These are phyloP conservation scores for Aphelocoma californica DNA, from an alignment of 2,797 vertebrate species.

Conservation along the genomic window DNA sequence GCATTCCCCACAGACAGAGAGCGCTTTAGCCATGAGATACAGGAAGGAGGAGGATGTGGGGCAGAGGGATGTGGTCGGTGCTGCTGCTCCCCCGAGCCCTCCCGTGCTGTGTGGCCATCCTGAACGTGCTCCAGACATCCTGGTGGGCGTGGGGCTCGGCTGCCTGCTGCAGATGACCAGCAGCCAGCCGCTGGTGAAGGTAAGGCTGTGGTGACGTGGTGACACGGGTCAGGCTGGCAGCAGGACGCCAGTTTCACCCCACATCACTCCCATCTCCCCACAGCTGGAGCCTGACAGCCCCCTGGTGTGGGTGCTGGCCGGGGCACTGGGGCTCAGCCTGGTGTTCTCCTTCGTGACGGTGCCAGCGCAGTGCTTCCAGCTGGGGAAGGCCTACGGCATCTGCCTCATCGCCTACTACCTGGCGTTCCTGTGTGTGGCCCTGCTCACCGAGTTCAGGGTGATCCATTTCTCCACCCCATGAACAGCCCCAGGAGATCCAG, in stretches of 20 bases:
- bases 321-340: slow-evolving; percentile 88
- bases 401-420: slow-evolving; percentile 87
- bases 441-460: slow-evolving; percentile 89
- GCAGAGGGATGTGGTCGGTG: rapidly evolving
- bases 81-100: rapidly evolving
- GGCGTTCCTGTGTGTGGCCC: slow-evolving; percentile 84
- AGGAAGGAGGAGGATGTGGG: not conserved
- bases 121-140: slow-evolving; percentile 86
- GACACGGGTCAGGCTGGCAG: not conserved
- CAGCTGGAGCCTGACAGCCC: slow-evolving; percentile 88
- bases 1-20: not conserved
- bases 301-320: slow-evolving; percentile 89
- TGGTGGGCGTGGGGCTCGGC: slow-evolving; percentile 92
- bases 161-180: slow-evolving; percentile 84
- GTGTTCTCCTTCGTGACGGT: slow-evolving; percentile 87
- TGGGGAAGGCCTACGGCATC: slow-evolving; percentile 79
- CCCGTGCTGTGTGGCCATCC: not conserved
- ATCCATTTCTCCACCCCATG: slow-evolving; percentile 65
- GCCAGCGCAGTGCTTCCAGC: slow-evolving; percentile 85
- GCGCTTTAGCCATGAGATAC: not conserved
- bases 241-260: rapidly evolving
- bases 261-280: rapidly evolving
- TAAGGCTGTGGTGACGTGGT: not conserved
- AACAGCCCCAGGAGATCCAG: not conserved
- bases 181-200: slow-evolving; percentile 78